Evolutionary conservation across 2,888 invertebrate species (phyloP).

Genomic region (Augiades crinisus): DNA sequence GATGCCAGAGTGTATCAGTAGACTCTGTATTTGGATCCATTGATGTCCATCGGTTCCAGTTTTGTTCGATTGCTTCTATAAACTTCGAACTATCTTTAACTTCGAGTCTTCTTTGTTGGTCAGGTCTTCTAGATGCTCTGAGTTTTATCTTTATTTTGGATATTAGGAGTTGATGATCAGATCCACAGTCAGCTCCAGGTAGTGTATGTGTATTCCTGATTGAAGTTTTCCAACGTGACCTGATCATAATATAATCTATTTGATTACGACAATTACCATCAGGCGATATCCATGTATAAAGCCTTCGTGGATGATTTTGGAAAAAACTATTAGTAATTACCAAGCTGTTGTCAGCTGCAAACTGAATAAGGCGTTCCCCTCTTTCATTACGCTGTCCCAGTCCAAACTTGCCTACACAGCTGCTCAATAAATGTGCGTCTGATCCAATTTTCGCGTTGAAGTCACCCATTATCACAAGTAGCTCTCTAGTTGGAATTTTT

Average conservation of each 20-base stretch:
- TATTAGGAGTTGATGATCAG: constrained; percentile 17
- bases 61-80: constrained; percentile 6
- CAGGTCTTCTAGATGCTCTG: constrained; percentile 5
- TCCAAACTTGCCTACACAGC: constrained; percentile 11
- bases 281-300: constrained; percentile 25
- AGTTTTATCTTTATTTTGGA: constrained; percentile 7
- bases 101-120: background rate
- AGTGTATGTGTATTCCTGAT: constrained; percentile 27
- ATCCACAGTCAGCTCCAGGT: constrained; percentile 20
- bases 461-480: constrained; percentile 27
- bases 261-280: constrained; percentile 22
- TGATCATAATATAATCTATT: constrained; percentile 25
- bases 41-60: constrained; percentile 11
- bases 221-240: constrained; percentile 27
- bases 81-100: background rate
- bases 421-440: constrained; percentile 4
- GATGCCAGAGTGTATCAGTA: constrained; percentile 7
- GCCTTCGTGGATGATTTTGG: constrained; percentile 24
- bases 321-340: constrained; percentile 22
- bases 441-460: constrained; percentile 29
- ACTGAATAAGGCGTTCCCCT: constrained; percentile 19
- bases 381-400: constrained; percentile 24
- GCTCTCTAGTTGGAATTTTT: constrained; percentile 29
- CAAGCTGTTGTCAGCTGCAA: constrained; percentile 11
- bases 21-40: no score